phyloP scores from a whole-genome alignment of 2,797 vertebrate genomes.

The Corythornis leucogaster region DNA sequence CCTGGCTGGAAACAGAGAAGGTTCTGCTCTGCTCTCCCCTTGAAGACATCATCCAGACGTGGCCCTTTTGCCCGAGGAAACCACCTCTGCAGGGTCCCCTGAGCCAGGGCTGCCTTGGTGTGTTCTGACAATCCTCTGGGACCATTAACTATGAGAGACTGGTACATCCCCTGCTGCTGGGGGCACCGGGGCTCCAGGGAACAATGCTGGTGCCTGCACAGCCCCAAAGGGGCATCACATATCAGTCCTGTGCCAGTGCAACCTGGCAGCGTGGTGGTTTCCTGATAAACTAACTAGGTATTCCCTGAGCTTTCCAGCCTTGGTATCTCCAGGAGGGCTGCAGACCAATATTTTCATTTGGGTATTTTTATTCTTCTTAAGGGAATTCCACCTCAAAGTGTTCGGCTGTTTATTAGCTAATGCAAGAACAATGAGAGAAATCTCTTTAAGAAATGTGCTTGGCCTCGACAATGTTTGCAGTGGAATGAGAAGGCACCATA shows the following conservation, averaged over 20 bases:
- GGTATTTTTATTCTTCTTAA: background rate
- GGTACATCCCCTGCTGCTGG: background rate
- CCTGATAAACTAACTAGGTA: background rate
- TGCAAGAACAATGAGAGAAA: background rate
- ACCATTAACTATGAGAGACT: background rate
- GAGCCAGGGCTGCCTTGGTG: too few species aligned
- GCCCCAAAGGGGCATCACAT: background rate
- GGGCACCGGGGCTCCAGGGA: background rate
- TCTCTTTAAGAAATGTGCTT: background rate
- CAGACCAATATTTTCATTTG: accelerated
- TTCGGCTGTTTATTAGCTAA: background rate
- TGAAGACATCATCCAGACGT: accelerated
- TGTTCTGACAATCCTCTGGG: background rate
- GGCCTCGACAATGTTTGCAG: background rate
- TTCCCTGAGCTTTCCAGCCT: background rate
- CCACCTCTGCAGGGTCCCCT: background rate
- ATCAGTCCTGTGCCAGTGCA: accelerated
- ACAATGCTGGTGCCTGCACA: accelerated
- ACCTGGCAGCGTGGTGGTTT: accelerated
- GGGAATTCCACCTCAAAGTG: background rate
- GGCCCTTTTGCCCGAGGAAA: background rate
- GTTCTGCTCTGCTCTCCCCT: background rate
- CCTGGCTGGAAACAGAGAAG: accelerated
- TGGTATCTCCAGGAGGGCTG: background rate
- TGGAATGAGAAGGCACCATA: background rate